These are phyloP conservation scores for Neogobius melanostomus DNA, from an alignment of 2,113 vertebrate species.

Conservation along the genomic window DNA sequence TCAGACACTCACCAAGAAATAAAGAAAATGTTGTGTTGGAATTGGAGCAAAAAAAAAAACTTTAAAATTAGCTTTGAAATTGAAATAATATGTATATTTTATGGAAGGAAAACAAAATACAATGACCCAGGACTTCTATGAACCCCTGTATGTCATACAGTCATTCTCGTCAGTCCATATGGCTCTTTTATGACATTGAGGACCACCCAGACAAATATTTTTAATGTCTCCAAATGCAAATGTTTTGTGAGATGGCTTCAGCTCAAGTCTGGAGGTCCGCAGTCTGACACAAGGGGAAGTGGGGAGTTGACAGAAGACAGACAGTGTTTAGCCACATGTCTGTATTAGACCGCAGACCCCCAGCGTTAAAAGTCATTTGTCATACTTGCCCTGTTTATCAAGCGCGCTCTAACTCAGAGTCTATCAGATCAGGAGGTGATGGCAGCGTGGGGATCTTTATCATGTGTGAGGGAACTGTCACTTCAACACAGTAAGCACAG, in stretches of 20 bases:
- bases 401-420: conserved; percentile 1
- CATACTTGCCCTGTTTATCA: conserved; percentile 33
- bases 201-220: conserved; percentile 40
- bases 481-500: conserved; percentile 6
- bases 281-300: not conserved
- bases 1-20: not conserved
- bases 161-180: conserved; percentile 15
- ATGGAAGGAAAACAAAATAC: not conserved
- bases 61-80: too few relatives aligned
- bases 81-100: too few relatives aligned
- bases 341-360: conserved; percentile 41
- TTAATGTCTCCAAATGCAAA: conserved; percentile 38
- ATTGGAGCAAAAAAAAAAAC: too few relatives aligned
- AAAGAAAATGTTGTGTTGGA: too few relatives aligned
- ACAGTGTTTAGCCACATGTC: conserved; percentile 38
- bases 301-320: conserved; percentile 21
- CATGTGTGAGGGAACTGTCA: conserved; percentile 34
- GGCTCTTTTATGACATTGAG: conserved; percentile 21
- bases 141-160: conserved; percentile 11
- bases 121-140: not conserved
- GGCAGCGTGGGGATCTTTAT: conserved; percentile 30
- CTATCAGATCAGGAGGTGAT: conserved; percentile 26
- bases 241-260: conserved; percentile 24
- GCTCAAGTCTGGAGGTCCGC: conserved; percentile 28
- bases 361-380: conserved; percentile 54